phyloP scores from a whole-genome alignment of 2,797 vertebrate species.

The Cuculus canorus region DNA sequence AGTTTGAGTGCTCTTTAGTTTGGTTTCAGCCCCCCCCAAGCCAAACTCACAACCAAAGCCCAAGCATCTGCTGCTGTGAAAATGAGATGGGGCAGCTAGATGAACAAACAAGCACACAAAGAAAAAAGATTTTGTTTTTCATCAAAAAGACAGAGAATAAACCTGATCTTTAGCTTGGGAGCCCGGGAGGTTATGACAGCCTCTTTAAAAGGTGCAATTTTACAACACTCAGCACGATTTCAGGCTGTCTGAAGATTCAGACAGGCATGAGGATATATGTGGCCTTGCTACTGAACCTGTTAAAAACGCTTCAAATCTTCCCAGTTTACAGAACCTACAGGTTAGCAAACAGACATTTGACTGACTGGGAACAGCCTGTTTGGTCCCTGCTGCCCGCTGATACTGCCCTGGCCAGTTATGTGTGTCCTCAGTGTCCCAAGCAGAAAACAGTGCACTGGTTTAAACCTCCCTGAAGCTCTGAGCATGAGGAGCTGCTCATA shows the following conservation, averaged over 20 bases:
- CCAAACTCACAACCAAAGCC: neutral
- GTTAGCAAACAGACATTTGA: neutral
- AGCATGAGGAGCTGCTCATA: neutral
- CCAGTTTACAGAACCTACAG: neutral
- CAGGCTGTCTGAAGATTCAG: neutral
- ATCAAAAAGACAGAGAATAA: neutral
- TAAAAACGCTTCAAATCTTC: neutral
- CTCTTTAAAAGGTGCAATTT: neutral
- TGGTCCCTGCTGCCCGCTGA: fast-evolving
- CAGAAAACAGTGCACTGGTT: neutral
- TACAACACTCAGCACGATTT: neutral
- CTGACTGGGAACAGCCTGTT: neutral
- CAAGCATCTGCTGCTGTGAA: neutral
- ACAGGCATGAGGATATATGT: neutral
- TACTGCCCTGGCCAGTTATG: neutral
- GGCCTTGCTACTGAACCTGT: neutral
- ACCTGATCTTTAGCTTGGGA: neutral
- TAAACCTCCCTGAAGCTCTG: neutral
- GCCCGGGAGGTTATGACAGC: neutral
- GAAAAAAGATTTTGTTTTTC: neutral
- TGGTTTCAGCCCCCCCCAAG: neutral
- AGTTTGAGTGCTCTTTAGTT: neutral
- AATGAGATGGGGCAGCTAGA: neutral
- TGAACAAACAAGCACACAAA: neutral
- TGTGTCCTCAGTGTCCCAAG: fast-evolving